Base-by-base conservation (phyloP, 30 jellyfish, hydroid and myxozoan genomes). In the Turritopsis rubra region DNA sequence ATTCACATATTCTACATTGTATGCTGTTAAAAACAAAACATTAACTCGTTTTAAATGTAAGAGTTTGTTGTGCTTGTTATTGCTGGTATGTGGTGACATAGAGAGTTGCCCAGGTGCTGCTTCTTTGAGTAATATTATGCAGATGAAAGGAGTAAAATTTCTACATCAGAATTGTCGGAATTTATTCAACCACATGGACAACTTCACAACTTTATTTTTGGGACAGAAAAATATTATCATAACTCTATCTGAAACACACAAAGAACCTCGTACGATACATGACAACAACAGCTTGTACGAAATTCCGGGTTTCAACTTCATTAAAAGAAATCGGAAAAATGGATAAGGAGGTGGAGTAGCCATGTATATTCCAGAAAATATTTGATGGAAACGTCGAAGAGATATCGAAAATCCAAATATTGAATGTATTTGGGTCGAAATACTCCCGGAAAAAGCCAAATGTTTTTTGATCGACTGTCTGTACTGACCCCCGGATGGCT, bases 391-490 rank as follows among this genome's bases (percentile, higher is more conserved):
- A 13, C 60, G 60, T 3, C 5, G 60, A 41, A 41, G 13, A 3
- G 60, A 41, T 41, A 3, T 41, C 5, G 60, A 41, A 41, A 41
- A 41, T 5, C 60, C 60, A 13, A 41, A 41, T 41, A 41, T 41
- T 41, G 13, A 41, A 41, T 41, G 60, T 41, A 41, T 28, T 22
- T 41, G 1, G 7, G 28, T 76, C 28, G 29, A 28, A 70, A 25
- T 19, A 21, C 73, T 28, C 29, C 54, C 23, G 17, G 28, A 76
- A 22, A 70, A 29, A 29, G 72, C 29, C 25, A 79, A 79, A 53
- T 8, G 84, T 76, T 28, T 76, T 71, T 28, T 28, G 3, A 76
- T 76, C 53, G 73, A 75, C 72, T 76, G 84, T 20, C 1, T 76
- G 60, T 41, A 41, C 60, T 3, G 60, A 41, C 60, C 60, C 60